A percentile compares a stretch with the other conserved stretches of the same genome.
Conservation (phyloP, 2,888 invertebrate species). For the Netelia fuscicornis region DNA sequence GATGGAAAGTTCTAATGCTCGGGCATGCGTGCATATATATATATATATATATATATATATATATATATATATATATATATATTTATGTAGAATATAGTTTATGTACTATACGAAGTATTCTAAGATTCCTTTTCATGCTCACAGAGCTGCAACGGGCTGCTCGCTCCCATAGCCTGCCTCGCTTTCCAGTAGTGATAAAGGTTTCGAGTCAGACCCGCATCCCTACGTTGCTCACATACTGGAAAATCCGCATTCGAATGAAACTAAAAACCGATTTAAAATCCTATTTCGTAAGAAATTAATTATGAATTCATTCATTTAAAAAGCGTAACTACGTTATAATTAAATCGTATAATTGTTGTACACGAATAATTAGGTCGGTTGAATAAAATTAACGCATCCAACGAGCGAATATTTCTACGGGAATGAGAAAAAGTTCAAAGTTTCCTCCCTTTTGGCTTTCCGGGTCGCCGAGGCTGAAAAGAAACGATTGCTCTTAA, state of each 20-base stretch:
- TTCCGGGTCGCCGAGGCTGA: not conserved
- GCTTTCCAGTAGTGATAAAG: constrained; percentile 36
- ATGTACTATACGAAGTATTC: constrained; percentile 27
- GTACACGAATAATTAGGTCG: not conserved
- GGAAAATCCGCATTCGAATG: constrained; percentile 14
- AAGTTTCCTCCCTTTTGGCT: not conserved
- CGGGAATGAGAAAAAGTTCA: not conserved
- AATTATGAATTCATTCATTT: no score
- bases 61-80: not conserved
- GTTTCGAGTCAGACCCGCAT: constrained; percentile 22
- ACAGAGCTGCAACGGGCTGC: not conserved
- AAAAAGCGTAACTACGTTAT: no score
- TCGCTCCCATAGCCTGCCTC: constrained; percentile 10
- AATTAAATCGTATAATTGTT: no score
- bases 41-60: not conserved
- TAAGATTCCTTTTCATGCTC: constrained; percentile 26
- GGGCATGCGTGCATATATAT: not conserved
- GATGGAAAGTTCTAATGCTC: not conserved
- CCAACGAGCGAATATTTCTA: not conserved
- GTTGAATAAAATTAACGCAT: not conserved
- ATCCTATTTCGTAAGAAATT: no score
- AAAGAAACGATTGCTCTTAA: not conserved
- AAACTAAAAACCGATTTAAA: no score
- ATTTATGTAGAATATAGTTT: not conserved
- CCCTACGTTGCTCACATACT: not conserved